Evolutionary conservation across 2,797 vertebrate genomes (phyloP), one percentile per base, ranked within the genome.

Genomic region (Alca torda): DNA sequence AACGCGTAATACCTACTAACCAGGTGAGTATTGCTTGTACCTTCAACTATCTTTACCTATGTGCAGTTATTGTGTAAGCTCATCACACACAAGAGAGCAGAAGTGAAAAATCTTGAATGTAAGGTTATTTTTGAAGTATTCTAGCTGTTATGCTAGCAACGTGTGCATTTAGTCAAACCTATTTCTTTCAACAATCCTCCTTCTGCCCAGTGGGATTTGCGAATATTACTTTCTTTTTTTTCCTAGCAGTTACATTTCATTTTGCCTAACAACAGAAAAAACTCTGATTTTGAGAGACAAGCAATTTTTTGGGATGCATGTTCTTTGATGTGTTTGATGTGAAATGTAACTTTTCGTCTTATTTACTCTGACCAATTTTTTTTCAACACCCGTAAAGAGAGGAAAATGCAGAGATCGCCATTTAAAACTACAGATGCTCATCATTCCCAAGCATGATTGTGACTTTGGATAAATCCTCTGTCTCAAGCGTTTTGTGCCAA

Each of bases 101-200:
- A 87, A 97, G n/a, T 50, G 51, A 95, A 95, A 94, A 93, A 81
- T 39, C 65, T 16, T 31, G 13, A 85, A 46, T 11, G 8, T 23
- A 69, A 69, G 33, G 13, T 16, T 82, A n/a, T n/a, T 90, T 91
- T 69, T 87, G 0, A 75, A 59, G 25, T 60, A 63, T 87, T 94
- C 89, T 39, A 89, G n/a, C 59, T 51, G 25, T 61, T 88, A 85
- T 3, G 21, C 16, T 56, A 94, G 63, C 30, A 91, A 53, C 5
- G 7, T 51, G 16, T 39, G 19, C n/a, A 78, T 90, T 94, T 87
- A 60, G 43, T 57, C 46, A 96, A 94, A 90, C 19, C 45, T 82
- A 46, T 51, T 91, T 94, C 24, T 85, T 82, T 67, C 69, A 94
- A 51, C 14, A 13, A 77, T 73, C 51, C 26, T 73, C 43, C 20